Evolutionary conservation across 2,888 invertebrate genomes (phyloP).

Genomic region (Orthonychiurus folsomi): DNA sequence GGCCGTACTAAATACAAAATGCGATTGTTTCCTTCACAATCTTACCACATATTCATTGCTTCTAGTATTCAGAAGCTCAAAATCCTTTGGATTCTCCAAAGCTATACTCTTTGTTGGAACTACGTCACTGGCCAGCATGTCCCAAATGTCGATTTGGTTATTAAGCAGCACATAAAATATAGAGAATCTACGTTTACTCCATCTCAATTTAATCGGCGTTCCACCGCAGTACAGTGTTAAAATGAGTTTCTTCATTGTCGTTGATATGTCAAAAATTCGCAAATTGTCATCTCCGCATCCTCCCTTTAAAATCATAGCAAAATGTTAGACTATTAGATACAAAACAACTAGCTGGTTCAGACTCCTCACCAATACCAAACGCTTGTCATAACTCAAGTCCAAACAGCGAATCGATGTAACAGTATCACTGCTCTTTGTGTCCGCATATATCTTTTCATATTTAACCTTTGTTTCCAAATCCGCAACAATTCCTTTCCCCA

Average conservation of each 20-base stretch:
- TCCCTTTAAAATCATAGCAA: not conserved
- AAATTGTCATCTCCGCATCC: not conserved
- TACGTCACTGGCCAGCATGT: not conserved
- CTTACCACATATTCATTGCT: not conserved
- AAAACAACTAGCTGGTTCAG: not conserved
- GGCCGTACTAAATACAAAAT: not conserved
- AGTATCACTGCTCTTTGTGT: not conserved
- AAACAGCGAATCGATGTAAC: not conserved
- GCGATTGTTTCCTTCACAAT: too few relatives aligned
- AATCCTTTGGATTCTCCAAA: not conserved
- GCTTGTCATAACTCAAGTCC: not conserved
- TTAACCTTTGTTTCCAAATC: not conserved
- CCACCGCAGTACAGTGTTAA: not conserved
- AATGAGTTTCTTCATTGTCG: too few relatives aligned
- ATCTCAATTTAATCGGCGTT: not conserved
- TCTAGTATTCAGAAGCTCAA: not conserved
- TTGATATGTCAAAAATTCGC: not conserved
- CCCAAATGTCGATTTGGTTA: not conserved
- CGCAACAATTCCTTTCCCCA: conserved; percentile 1
- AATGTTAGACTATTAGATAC: not conserved
- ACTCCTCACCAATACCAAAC: not conserved
- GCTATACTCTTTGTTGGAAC: not conserved
- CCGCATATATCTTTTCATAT: not conserved
- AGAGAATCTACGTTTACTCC: not conserved
- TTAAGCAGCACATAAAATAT: not conserved